A percentile compares a stretch with the other conserved stretches of the same genome.
phyloP scores from a whole-genome alignment of 2,888 invertebrate genomes.

The Hydropsyche betteni region DNA sequence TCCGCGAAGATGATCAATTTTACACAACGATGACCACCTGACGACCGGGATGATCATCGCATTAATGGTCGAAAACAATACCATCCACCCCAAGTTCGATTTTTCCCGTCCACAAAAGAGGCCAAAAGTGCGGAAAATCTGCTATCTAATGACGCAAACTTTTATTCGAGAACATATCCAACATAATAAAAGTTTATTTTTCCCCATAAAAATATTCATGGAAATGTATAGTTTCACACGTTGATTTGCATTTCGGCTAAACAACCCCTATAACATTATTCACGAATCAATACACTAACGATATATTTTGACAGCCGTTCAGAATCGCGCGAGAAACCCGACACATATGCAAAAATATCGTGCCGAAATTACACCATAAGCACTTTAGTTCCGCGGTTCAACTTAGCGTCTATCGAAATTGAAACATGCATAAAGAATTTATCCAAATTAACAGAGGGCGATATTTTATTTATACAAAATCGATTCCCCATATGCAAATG shows the following conservation, averaged over 20 bases:
- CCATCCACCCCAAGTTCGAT: slow-evolving; percentile 5
- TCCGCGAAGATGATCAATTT: slow-evolving; percentile 44
- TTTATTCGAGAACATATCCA: not conserved
- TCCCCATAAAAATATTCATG: not conserved
- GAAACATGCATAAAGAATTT: slow-evolving; percentile 1
- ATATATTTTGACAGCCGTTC: slow-evolving; percentile 7
- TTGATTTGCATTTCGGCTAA: too few relatives aligned
- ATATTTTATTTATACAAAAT: slow-evolving; percentile 31
- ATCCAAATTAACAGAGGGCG: slow-evolving; percentile 35
- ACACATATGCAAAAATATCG: not conserved
- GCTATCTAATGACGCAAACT: slow-evolving; percentile 22
- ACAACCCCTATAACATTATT: too few relatives aligned
- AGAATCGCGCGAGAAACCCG: not conserved
- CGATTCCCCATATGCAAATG: slow-evolving; percentile 47
- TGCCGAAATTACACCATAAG: not conserved
- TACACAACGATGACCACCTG: slow-evolving; percentile 36
- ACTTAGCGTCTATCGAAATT: slow-evolving; percentile 20
- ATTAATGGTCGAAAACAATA: slow-evolving; percentile 41
- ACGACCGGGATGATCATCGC: slow-evolving; percentile 42
- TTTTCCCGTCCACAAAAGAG: not conserved
- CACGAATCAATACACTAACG: not conserved
- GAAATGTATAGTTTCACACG: not conserved
- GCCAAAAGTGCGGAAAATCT: slow-evolving; percentile 31
- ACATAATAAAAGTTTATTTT: not conserved
- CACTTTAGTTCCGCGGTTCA: slow-evolving; percentile 39